Evolutionary conservation across 2,797 vertebrate genomes (phyloP), one percentile per base, ranked within the genome.

Genomic region (Pangasius krempfi): DNA sequence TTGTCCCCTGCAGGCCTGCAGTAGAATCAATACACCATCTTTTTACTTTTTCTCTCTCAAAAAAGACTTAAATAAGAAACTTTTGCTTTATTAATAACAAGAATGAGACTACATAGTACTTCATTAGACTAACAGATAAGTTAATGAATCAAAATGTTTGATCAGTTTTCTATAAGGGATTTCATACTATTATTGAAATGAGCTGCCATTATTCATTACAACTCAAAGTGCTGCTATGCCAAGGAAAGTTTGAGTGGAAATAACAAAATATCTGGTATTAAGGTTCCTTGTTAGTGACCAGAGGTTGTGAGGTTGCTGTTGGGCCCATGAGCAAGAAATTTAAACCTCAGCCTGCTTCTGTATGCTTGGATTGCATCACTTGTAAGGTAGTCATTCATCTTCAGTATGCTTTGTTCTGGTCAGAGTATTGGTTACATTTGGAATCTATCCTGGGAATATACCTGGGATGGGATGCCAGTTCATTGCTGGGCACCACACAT

Each of bases 11-110:
- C 70, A 87, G 87, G 60, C 86, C 44, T 56, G 64, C n/a, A 83
- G 85, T 70, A 87, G 78, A 87, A 91, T 90, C 90, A 90, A 87
- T 88, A 86, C 33, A 27, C n/a, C 27, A 47, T 16, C 12, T 27
- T 62, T 84, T n/a, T 64, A 47, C 44, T 44, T 0, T 47, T 13
- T 68, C 60, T 58, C 25, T 68, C 68, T 47, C 80, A 37, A 25
- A 56, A 70, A 66, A 58, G 4, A 80, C 68, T 86, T 52, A 40
- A 58, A 37, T 75, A 50, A 83, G 68, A 52, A 30, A 44, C 16
- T 10, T 75, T 86, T 68, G 56, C 7, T n/a, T 85, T 73, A 72
- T 60, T n/a, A 56, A n/a, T 52, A 89, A 52, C 44, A 66, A 37
- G 25, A 72, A 9, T 3, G 75, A 78, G 22, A 76, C 33, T 73